A percentile compares a stretch with the other conserved stretches of the same genome.
These are phyloP conservation scores for Gryllus longicercus DNA, from an alignment of 2,888 invertebrate genomes.

Conservation along the genomic window DNA sequence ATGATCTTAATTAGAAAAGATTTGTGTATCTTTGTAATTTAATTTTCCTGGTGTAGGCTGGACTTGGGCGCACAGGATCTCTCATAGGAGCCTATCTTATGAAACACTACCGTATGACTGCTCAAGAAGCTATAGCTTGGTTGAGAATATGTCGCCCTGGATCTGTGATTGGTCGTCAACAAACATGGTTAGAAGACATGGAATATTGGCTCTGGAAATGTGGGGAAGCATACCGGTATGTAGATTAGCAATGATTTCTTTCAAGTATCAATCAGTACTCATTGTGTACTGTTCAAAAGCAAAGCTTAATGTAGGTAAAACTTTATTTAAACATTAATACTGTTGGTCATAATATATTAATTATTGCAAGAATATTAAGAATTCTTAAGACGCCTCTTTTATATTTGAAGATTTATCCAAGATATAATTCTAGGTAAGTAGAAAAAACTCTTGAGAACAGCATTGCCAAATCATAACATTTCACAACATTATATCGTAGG, in stretches of 20 bases:
- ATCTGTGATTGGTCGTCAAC: constrained; percentile 83
- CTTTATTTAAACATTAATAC: no score
- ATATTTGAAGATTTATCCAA: no score
- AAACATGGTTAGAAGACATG: constrained; percentile 61
- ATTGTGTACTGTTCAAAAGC: no score
- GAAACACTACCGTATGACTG: constrained; percentile 76
- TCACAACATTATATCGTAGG: no score
- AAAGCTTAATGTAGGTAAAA: no score
- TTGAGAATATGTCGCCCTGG: constrained; percentile 83
- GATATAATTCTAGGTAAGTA: no score
- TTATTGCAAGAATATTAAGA: no score
- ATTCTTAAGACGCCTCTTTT: no score
- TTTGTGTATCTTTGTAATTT: constrained; percentile 21
- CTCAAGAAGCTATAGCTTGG: constrained; percentile 84
- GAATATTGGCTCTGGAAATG: constrained; percentile 28
- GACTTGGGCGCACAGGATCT: constrained; percentile 85
- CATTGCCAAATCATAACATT: no score
- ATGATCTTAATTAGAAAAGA: constrained; percentile 29
- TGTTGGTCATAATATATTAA: no score
- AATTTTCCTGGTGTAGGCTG: constrained; percentile 60
- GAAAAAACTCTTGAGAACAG: no score
- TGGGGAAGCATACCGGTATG: constrained; percentile 33
- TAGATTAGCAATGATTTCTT: background rate
- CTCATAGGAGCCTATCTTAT: constrained; percentile 85
- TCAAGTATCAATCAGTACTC: no score